Evolutionary conservation across 2,113 vertebrate species (phyloP).

Genomic region (Neodontobutis hainanensis): DNA sequence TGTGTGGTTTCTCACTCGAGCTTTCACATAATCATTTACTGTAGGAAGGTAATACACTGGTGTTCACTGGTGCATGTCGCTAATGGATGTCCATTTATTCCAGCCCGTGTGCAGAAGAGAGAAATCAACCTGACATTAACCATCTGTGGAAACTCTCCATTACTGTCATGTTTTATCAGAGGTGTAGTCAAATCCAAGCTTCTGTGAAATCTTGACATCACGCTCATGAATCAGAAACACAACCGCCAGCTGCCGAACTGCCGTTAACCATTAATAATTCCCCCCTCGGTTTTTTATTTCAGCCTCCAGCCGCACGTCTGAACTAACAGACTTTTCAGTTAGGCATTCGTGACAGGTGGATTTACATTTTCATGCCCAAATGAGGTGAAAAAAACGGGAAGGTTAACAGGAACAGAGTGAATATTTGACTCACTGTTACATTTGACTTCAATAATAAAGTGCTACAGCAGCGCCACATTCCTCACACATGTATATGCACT

Average conservation of each 20-base stretch:
- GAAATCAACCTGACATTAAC: slow-evolving; percentile 2
- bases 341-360: slow-evolving; percentile 23
- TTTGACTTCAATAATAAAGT: slow-evolving; percentile 35
- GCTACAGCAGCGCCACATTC: slow-evolving; percentile 45
- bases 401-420: slow-evolving; percentile 21
- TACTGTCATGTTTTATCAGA: slow-evolving; percentile 23
- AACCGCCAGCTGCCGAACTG: background rate
- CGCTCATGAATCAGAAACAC: slow-evolving; percentile 7
- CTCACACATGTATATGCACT: slow-evolving; percentile 20
- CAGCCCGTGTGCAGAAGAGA: slow-evolving; percentile 15
- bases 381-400: slow-evolving; percentile 13
- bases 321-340: slow-evolving; percentile 30
- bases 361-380: slow-evolving; percentile 24
- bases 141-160: slow-evolving; percentile 6
- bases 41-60: background rate
- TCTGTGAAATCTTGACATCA: background rate
- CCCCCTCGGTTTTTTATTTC: slow-evolving; percentile 32
- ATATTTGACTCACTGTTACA: slow-evolving; percentile 11
- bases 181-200: background rate
- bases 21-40: background rate
- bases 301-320: slow-evolving; percentile 39
- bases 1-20: background rate
- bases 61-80: slow-evolving; percentile 16
- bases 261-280: slow-evolving; percentile 27
- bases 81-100: background rate